Percentiles rank a stretch among this genome's conserved stretches.
Conservation (phyloP, 2,888 invertebrate species). For the Trypoxylon attenuatum region DNA sequence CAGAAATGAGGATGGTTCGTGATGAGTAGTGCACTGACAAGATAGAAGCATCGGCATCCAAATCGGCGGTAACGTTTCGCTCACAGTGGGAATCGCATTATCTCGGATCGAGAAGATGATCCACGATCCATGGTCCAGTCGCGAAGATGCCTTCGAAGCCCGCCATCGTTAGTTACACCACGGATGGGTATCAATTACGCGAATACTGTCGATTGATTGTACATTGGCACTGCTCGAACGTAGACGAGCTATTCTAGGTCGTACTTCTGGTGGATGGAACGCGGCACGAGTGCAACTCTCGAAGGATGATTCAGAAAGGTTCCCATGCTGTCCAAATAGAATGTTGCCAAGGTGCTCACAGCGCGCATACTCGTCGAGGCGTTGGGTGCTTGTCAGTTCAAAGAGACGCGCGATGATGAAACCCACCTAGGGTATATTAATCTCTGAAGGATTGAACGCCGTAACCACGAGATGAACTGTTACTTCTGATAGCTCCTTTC, state of each 20-base stretch:
- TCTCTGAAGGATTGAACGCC: slow-evolving; percentile 17
- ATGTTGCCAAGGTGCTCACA: slow-evolving; percentile 6
- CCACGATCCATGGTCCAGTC: slow-evolving; percentile 7
- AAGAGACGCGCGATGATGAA: slow-evolving; percentile 21
- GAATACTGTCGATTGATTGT: slow-evolving; percentile 54
- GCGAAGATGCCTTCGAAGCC: slow-evolving; percentile 15
- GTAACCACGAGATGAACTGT: slow-evolving; percentile 13
- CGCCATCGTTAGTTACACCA: slow-evolving; percentile 51
- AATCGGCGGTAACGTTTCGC: slow-evolving; percentile 7
- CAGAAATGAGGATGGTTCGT: too few relatives aligned
- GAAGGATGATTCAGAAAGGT: slow-evolving; percentile 57
- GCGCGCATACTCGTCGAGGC: slow-evolving; percentile 1
- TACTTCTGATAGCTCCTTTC: slow-evolving; percentile 26
- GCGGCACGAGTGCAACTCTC: too few relatives aligned
- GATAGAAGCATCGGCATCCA: slow-evolving; percentile 1
- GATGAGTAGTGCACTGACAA: too few relatives aligned
- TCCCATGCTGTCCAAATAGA: slow-evolving; percentile 63
- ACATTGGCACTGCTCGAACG: slow-evolving; percentile 41
- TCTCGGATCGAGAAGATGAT: slow-evolving; percentile 6
- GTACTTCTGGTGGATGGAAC: too few relatives aligned
- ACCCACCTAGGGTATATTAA: slow-evolving; percentile 30
- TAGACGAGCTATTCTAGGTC: not conserved
- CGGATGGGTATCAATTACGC: slow-evolving; percentile 56
- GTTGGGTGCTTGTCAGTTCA: slow-evolving; percentile 12
- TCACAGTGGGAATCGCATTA: not conserved